A percentile compares a stretch with the other conserved stretches of the same genome.
Conservation (phyloP, 2,888 invertebrate genomes). For the Brenthis ino region DNA sequence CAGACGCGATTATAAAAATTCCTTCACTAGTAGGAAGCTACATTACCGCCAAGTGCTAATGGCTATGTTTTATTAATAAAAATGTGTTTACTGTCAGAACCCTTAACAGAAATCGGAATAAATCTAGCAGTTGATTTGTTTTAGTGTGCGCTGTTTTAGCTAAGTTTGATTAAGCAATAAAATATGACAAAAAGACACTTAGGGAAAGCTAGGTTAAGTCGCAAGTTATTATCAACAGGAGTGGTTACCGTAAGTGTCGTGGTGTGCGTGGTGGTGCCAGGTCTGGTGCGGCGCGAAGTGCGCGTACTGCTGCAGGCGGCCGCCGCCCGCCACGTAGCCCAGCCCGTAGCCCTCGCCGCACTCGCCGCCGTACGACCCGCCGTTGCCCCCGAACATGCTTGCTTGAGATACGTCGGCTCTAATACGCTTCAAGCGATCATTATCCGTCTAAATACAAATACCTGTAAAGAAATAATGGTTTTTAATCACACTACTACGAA, state of each 20-base stretch:
- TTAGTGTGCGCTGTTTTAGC: too few species aligned
- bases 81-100: too few species aligned
- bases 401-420: background rate
- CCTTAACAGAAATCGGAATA: too few species aligned
- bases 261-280: slow-evolving; percentile 74
- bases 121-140: too few species aligned
- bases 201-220: too few species aligned
- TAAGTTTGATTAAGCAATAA: too few species aligned
- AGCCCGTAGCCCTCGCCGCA: slow-evolving; percentile 52
- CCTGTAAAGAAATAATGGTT: slow-evolving; percentile 8
- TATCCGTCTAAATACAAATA: background rate
- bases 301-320: slow-evolving; percentile 74
- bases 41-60: too few species aligned
- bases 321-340: slow-evolving; percentile 65
- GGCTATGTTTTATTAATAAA: too few species aligned
- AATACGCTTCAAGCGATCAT: slow-evolving; percentile 14
- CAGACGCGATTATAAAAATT: too few species aligned
- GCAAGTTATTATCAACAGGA: background rate
- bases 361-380: slow-evolving; percentile 53
- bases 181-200: too few species aligned
- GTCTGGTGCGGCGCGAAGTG: slow-evolving; percentile 76
- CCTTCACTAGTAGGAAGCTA: too few species aligned
- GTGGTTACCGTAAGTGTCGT: slow-evolving; percentile 67
- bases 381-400: slow-evolving; percentile 45
- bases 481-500: background rate